Base-by-base conservation (phyloP, 2,888 invertebrate species). In the Melinaea marsaeus region DNA sequence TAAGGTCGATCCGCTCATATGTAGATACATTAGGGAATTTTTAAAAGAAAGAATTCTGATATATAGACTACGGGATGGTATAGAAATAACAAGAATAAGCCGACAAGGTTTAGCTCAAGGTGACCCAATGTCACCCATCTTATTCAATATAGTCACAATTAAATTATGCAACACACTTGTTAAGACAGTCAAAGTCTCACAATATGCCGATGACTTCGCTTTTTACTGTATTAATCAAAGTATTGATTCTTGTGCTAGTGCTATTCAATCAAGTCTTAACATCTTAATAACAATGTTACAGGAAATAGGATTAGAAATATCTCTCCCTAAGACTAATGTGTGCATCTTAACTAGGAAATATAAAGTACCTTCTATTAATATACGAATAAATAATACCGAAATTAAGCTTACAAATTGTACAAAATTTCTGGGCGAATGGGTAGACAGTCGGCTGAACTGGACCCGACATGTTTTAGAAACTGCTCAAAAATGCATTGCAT, bases 311-410 rank as follows among this genome's bases (percentile, higher is more conserved):
- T 47, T 47, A 11, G 47, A 47, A 47, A 47, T 47, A 9, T 4
- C 47, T 47, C 5, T n/a, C 47, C 11, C 47, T n/a, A 47, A 47
- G 47, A 47, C 47, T 47, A 47, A 47, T 9, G 47, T 4, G 47
- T 47, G 47, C 47, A 47, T 47, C 47, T 47, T 47, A 47, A 47
- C 47, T 47, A 47, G 47, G 11, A 47, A 47, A 47, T 47, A 47
- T 47, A 47, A 47, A 47, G 47, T 47, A n/a, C 47, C 47, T 47
- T n/a, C 5, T 47, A 47, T 47, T 47, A 47, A 22, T 22, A 22
- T 22, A 22, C 22, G 22, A 22, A 22, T 22, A 22, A 22, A 22
- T 22, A 22, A 22, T 22, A 22, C 22, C 22, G 22, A 22, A 22
- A 22, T 22, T 22, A 22, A 22, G 22, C 22, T 22, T 22, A 22